Base-by-base conservation (phyloP, 2,113 vertebrate genomes). In the Steatornis caripensis region DNA sequence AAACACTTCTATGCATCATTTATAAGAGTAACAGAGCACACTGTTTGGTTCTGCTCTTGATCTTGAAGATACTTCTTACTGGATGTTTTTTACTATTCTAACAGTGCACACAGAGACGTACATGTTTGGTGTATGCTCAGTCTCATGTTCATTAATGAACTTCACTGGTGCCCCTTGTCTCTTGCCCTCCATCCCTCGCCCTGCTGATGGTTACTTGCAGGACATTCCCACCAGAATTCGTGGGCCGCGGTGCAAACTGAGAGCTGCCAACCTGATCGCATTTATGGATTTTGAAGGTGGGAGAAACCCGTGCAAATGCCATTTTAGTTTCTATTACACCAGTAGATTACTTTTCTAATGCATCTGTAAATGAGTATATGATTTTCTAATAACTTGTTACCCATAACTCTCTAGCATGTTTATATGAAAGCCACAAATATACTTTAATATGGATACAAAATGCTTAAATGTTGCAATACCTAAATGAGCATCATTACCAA, bases 71-170 rank as follows among this genome's bases (percentile, higher is more conserved):
- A 13, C 3, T 36, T 85, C 41, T 69, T 21, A 43, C 11, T 1
- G 6, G 34, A 32, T 60, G 27, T 32, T 72, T 62, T 87, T 85
- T 22, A 23, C 58, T 57, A 6, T 22, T 83, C 32, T 61, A 68
- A 18, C 22, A 32, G 23, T 18, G 39, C n/a, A 46, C 0, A 0
- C 30, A 58, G 39, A 68, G 58, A 48, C n/a, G 18, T 39, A 30
- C 4, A 1, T 20, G 30, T 32, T 79, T 72, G 81, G 12, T 69
- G 8, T 57, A 21, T 0, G 0, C 45, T 77, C 48, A 55, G 0
- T 94, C 23, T 79, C 41, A 5, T 16, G 13, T 21, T 87, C 2
- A 2, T 65, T 83, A 53, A 71, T 69, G 29, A 65, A 26, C 32
- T 93, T 45, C 21, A 16, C 30, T 30, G 34, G 30, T 76, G 26